These are phyloP conservation scores for Masticophis lateralis DNA, from an alignment of 2,797 vertebrate genomes.

Conservation along the genomic window DNA sequence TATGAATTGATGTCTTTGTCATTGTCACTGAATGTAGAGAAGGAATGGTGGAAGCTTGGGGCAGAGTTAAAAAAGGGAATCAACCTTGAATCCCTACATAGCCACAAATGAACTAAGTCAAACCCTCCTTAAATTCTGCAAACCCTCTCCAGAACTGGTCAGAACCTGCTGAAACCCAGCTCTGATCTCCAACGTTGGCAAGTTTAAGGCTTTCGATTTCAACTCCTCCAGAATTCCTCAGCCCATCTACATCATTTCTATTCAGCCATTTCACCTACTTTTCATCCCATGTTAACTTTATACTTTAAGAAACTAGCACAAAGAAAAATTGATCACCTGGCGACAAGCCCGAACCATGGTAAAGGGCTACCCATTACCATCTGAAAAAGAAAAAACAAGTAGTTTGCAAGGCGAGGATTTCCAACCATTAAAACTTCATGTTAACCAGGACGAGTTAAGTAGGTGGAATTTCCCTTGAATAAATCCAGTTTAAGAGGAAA, in stretches of 20 bases:
- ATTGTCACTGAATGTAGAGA: neutral
- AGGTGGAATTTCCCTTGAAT: neutral
- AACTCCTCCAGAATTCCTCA: too few relatives aligned
- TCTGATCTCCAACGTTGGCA: too few relatives aligned
- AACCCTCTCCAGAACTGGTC: too few relatives aligned
- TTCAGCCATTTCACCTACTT: neutral
- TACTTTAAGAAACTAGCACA: neutral
- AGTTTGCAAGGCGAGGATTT: neutral
- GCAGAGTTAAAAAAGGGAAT: neutral
- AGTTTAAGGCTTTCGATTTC: too few relatives aligned
- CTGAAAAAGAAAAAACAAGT: too few relatives aligned
- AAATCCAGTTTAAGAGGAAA: neutral
- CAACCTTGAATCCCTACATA: neutral
- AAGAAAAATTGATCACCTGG: neutral
- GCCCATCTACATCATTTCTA: neutral
- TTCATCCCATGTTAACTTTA: neutral
- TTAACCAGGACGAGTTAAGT: neutral
- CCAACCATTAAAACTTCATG: neutral
- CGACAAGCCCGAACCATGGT: neutral
- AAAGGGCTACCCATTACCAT: neutral
- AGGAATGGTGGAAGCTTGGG: neutral
- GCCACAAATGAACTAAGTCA: neutral
- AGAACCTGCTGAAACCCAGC: too few relatives aligned
- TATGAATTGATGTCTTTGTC: neutral
- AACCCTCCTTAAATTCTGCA: neutral